phyloP scores from a whole-genome alignment of 2,113 vertebrate species.

The Pogonocichla stellata region DNA sequence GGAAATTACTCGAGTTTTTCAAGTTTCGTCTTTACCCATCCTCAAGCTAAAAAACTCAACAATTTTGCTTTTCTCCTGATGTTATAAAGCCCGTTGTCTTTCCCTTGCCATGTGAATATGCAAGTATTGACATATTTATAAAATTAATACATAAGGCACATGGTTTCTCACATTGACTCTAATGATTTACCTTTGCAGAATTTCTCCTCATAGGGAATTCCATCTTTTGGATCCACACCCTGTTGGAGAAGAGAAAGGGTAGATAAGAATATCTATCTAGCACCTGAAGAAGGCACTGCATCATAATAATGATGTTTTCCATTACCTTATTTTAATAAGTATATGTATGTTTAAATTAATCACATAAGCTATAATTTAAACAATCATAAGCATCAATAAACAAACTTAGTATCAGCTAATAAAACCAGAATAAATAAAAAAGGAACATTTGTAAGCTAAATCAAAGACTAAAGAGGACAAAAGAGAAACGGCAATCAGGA shows the following conservation, averaged over 20 bases:
- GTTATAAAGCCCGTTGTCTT: background rate
- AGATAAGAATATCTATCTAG: background rate
- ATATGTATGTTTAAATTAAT: background rate
- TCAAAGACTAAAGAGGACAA: background rate
- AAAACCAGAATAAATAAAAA: background rate
- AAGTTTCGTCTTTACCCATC: background rate
- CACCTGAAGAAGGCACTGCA: background rate
- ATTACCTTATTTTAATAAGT: background rate
- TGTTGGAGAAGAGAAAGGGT: conserved; percentile 43
- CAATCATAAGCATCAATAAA: background rate
- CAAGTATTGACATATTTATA: background rate
- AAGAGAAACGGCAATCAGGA: background rate
- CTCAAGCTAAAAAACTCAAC: background rate
- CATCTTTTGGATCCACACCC: conserved; percentile 78
- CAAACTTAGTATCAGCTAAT: background rate
- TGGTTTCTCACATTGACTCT: background rate
- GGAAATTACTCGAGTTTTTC: background rate
- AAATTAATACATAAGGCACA: background rate
- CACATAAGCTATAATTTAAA: conserved; percentile 20
- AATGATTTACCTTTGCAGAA: conserved; percentile 77
- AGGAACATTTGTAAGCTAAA: background rate
- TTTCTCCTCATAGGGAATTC: conserved; percentile 78
- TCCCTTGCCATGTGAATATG: background rate
- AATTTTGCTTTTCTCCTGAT: background rate
- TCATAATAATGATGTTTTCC: background rate